Percentiles rank a stretch among this genome's conserved stretches.
phyloP scores from a whole-genome alignment of 2,888 invertebrate species.

The Clistopyga incitator region DNA sequence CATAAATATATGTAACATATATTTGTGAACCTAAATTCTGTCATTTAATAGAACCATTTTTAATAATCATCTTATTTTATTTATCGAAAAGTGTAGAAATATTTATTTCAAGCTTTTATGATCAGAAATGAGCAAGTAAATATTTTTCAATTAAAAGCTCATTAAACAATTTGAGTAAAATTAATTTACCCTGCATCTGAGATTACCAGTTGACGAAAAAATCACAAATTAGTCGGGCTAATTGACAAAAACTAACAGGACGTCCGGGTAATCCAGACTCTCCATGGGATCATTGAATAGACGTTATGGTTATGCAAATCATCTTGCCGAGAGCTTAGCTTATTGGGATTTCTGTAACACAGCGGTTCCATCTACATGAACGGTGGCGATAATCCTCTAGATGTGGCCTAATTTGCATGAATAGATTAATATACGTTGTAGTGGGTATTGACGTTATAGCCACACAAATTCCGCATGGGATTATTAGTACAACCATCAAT shows the following conservation, averaged over 20 bases:
- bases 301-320: conserved; percentile 50
- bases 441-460: conserved; percentile 24
- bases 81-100: no score
- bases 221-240: no score
- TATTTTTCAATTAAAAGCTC: no score
- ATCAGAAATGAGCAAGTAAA: no score
- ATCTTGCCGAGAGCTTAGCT: conserved; percentile 30
- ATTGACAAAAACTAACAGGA: no score
- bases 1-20: not conserved
- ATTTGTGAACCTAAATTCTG: no score
- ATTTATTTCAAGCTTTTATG: no score
- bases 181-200: no score
- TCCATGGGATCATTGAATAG: conserved; percentile 19
- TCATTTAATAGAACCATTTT: no score
- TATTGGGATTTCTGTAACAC: not conserved
- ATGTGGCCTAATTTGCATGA: conserved; percentile 52
- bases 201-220: no score
- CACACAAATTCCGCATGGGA: not conserved
- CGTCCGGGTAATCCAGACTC: conserved; percentile 29
- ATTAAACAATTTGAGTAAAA: no score
- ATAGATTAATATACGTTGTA: conserved; percentile 42
- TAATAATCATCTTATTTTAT: no score
- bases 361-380: not conserved
- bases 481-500: not conserved
- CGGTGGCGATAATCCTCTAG: conserved; percentile 43